Percentiles rank a stretch among this genome's conserved stretches.
Evolutionary conservation across 1,140 invertebrate species (phyloP).

Genomic region (Anthonomus grandis): DNA sequence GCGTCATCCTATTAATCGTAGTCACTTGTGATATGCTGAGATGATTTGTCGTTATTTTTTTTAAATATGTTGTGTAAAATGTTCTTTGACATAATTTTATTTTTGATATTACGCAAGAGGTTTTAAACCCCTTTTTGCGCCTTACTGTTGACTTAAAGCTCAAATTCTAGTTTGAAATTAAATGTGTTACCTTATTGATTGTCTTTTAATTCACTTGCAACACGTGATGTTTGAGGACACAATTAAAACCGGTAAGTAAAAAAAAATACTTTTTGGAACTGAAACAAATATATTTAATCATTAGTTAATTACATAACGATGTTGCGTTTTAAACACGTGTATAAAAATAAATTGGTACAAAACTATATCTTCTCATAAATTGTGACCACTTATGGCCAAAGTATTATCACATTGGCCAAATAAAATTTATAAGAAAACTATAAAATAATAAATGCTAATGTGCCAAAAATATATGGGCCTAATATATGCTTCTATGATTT

Average conservation of each 20-base stretch:
- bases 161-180: conserved; percentile 9
- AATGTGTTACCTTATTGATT: background rate
- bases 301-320: conserved; percentile 15
- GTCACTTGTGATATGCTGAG: background rate
- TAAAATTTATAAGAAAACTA: no score
- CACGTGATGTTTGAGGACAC: no score
- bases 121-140: background rate
- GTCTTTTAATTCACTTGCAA: background rate
- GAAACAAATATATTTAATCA: conserved; percentile 23
- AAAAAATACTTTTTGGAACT: no score
- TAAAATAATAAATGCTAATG: no score
- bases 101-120: background rate
- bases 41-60: background rate
- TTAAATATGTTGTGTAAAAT: background rate
- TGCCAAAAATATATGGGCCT: no score
- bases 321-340: conserved; percentile 5
- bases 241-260: no score
- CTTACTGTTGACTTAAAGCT: conserved; percentile 6
- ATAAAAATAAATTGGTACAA: conserved; percentile 9
- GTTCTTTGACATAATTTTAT: no score
- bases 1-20: no score
- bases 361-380: no score
- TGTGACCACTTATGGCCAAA: no score
- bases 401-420: no score
- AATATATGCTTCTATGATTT: no score